These are phyloP conservation scores for Callorhinus ursinus DNA, from an alignment of 2,113 vertebrate genomes.

Conservation along the genomic window DNA sequence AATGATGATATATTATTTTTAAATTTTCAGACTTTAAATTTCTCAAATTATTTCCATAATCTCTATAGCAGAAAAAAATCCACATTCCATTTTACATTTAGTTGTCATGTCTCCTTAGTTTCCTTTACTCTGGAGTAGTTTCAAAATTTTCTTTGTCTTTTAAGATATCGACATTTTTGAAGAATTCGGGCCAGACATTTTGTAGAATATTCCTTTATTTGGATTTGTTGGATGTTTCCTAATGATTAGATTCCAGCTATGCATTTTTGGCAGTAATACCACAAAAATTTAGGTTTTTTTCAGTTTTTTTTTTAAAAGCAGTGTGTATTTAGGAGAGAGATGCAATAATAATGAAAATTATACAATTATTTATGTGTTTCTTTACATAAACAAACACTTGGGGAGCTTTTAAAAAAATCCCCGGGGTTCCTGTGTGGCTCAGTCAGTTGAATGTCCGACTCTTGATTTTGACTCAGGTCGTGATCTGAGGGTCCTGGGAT, in stretches of 20 bases:
- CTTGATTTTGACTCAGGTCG: not conserved
- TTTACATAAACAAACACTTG: not conserved
- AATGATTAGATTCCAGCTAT: not conserved
- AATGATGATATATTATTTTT: not conserved
- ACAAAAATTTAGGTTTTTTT: not conserved
- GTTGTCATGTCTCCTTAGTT: not conserved
- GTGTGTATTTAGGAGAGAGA: not conserved
- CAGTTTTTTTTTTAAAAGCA: not conserved
- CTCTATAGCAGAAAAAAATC: not conserved
- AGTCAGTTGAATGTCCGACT: not conserved
- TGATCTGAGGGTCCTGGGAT: not conserved
- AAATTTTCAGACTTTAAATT: not conserved
- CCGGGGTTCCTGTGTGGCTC: not conserved
- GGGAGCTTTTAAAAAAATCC: not conserved
- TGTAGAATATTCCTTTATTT: not conserved
- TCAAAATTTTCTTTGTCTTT: not conserved
- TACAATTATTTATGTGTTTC: not conserved
- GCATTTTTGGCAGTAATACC: not conserved
- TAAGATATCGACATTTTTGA: not conserved
- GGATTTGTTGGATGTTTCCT: not conserved
- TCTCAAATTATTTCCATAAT: not conserved
- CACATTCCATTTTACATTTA: not conserved
- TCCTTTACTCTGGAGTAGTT: constrained; percentile 2
- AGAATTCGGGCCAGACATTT: not conserved
- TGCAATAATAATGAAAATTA: not conserved